Evolutionary conservation across 1,140 invertebrate species (phyloP).

Genomic region (Halesus radiatus): DNA sequence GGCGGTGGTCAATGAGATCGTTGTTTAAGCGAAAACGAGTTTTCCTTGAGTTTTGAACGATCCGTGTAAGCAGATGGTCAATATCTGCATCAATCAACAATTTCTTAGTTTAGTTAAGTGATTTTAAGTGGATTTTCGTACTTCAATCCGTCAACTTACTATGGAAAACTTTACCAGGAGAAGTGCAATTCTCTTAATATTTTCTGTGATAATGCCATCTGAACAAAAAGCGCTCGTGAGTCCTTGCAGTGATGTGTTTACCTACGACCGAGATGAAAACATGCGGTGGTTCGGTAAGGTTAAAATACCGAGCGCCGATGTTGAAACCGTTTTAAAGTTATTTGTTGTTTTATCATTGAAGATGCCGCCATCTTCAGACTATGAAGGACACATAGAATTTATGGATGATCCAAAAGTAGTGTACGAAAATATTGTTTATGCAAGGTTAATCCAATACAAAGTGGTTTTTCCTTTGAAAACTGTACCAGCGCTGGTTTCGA

Average conservation of each 20-base stretch:
- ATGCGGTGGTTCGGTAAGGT: neutral
- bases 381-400: neutral
- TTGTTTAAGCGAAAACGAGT: no score
- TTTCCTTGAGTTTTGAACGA: no score
- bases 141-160: no score
- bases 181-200: no score
- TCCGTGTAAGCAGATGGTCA: no score
- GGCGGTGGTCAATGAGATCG: no score
- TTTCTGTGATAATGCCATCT: neutral
- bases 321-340: neutral
- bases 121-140: no score
- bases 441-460: neutral
- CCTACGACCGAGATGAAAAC: neutral
- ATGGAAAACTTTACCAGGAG: no score
- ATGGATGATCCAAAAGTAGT: neutral
- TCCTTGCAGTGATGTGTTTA: neutral
- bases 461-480: neutral
- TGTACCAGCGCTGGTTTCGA: neutral
- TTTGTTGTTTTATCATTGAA: neutral
- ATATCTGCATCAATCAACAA: no score
- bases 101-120: no score
- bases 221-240: neutral
- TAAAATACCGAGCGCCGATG: neutral
- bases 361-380: neutral
- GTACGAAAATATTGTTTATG: neutral